Evolutionary conservation across 2,113 vertebrate species (phyloP), one percentile per base, ranked within the genome.

Genomic region (Callorhinus ursinus): DNA sequence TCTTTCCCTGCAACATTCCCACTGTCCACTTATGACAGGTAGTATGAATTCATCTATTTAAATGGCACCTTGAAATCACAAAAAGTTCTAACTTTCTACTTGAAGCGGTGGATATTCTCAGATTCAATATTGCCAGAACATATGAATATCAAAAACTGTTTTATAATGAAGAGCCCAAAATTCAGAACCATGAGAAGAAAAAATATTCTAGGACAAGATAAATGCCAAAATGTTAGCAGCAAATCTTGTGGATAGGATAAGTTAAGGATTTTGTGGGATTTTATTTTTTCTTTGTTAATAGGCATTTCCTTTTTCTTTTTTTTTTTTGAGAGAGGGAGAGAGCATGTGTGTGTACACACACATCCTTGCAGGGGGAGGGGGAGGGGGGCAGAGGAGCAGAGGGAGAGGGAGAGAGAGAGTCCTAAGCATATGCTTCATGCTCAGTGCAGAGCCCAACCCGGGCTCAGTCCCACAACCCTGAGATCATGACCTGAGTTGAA

Each of bases 21-120:
- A 19, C 36, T 9, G 61, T 31, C 28, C 13, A 46, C 46, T n/a
- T 61, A 72, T 1, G 21, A 59, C 33, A 59, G 28, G 26, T 28
- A 72, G 26, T 59, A 33, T 33, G 46, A 88, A 81, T 26, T 74
- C 46, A 36, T 11, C 24, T 71, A 51, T 46, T 79, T 57, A 65
- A 77, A 93, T 1, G 39, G 72, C 59, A 84, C 55, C 51, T n/a
- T 89, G 84, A 85, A 88, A 96, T 49, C 89, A 93, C 18, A 89
- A 24, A 61, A n/a, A 53, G 14, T n/a, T 90, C 16, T 49, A 79
- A 24, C 11, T 36, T 65, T 71, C 80, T 87, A n/a, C 26, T n/a
- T 93, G 36, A 77, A 72, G 72, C 8, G 93, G 15, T n/a, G 39
- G 22, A 39, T 90, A 79, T 57, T 72, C 36, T 28, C 28, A 84